Base-by-base conservation (phyloP, 1,140 invertebrate species). In the Adoxophyes honmai region DNA sequence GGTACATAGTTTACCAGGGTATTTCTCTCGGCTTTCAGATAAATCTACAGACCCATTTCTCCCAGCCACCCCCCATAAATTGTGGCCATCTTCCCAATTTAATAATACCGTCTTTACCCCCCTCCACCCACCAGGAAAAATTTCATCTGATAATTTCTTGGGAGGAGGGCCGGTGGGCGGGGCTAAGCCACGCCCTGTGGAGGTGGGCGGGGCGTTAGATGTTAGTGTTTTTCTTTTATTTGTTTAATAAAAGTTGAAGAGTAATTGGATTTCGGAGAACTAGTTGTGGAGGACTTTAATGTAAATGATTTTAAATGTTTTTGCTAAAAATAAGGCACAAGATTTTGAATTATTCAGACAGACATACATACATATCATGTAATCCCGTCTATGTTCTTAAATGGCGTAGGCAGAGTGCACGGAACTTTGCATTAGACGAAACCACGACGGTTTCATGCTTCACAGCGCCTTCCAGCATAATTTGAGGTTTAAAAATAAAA, bases 51-150 rank as follows among this genome's bases (percentile, higher is more conserved):
- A 2, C 15, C 18, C 42, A 48, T 48, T 48, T 48, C 18, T 48
- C 42, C 14, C 14, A 48, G 18, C 39, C 39, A 28, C 21, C 15
- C n/a, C 33, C 34, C 42, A 62, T 68, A 61, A 57, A 64, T 65
- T 64, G 56, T 67, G 58, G 77, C 79, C 79, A 80, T 80, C 65
- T 75, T 69, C 60, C 55, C 58, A 72, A 81, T 79, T 79, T 75
- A 78, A 79, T 81, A 78, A 78, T 63, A 64, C 67, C 57, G 61
- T 66, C 55, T 58, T 8, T 11, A 11, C 65, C 77, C 63, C 75
- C 73, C 66, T 35, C 64, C 73, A 64, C 68, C 77, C 74, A 16
- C 48, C 15, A 16, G 59, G 57, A 59, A 67, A 62, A 65, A 73
- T 70, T 64, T 75, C 75, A 76, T 64, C 48, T 21, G 21, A 48